Conservation (phyloP, 2,888 invertebrate genomes). For the Eupithecia subfuscata region DNA sequence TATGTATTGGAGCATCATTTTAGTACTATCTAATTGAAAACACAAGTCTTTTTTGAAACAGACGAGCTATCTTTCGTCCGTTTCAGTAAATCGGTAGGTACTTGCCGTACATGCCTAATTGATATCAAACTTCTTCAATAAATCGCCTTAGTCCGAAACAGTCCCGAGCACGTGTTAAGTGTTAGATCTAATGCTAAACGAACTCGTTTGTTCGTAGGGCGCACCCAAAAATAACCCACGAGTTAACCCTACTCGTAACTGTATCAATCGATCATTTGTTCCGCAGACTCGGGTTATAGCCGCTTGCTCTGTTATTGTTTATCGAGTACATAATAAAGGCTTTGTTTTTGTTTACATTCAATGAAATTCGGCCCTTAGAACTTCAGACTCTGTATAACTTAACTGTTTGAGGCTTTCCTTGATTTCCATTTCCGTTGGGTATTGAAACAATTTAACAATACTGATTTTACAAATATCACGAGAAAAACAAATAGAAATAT, state of each 20-base stretch:
- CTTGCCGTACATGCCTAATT: not conserved
- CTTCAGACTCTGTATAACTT: conserved; percentile 47
- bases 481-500: not conserved
- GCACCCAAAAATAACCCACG: conserved; percentile 31
- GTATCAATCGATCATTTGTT: conserved; percentile 52
- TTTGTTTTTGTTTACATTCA: conserved; percentile 58
- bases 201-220: not conserved
- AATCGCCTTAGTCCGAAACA: not conserved
- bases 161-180: not conserved
- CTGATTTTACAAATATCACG: not conserved
- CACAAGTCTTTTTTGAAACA: too few relatives aligned
- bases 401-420: not conserved
- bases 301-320: conserved; percentile 62
- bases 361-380: conserved; percentile 52
- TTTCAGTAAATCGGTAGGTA: not conserved
- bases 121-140: too few relatives aligned
- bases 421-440: conserved; percentile 1
- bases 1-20: not conserved
- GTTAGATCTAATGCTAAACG: not conserved
- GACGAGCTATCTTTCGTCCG: not conserved
- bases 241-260: conserved; percentile 39
- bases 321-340: conserved; percentile 54
- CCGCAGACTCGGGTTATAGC: conserved; percentile 44
- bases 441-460: not conserved
- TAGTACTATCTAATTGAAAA: too few relatives aligned